A percentile compares a stretch with the other conserved stretches of the same genome.
Evolutionary conservation across 2,888 invertebrate genomes (phyloP).

Genomic region (Ornithoptera priamus): DNA sequence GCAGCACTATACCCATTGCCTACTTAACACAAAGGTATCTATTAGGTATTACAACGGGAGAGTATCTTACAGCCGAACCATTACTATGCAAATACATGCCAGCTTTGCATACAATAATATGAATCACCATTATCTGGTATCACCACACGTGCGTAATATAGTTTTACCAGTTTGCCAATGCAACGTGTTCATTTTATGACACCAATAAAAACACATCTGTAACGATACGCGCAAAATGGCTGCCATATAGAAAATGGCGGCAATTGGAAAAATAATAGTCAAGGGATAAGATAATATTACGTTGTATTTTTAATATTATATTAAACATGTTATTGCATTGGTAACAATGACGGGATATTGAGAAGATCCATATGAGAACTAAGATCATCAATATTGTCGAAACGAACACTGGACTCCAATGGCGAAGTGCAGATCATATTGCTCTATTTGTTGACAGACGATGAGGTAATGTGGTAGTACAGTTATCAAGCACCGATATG

Average conservation of each 20-base stretch:
- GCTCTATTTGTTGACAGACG: too few species aligned
- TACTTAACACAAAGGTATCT: conserved; percentile 15
- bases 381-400: neutral
- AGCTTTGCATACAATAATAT: conserved; percentile 31
- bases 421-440: too few species aligned
- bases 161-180: neutral
- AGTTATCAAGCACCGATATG: too few species aligned
- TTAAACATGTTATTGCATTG: neutral
- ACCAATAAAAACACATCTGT: neutral
- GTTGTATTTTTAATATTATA: neutral
- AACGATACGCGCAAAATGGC: conserved; percentile 13
- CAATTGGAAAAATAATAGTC: neutral
- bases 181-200: conserved; percentile 13
- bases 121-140: conserved; percentile 28
- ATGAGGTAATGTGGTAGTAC: too few species aligned
- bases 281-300: neutral
- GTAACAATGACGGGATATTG: neutral
- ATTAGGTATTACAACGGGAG: conserved; percentile 13
- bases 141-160: conserved; percentile 26
- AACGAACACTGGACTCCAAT: too few species aligned
- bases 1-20: conserved; percentile 11
- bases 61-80: conserved; percentile 25
- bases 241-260: neutral
- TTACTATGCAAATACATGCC: conserved; percentile 27
- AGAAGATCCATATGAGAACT: neutral